Conservation (phyloP, 2,797 vertebrate species). For the Naso thynnoides region DNA sequence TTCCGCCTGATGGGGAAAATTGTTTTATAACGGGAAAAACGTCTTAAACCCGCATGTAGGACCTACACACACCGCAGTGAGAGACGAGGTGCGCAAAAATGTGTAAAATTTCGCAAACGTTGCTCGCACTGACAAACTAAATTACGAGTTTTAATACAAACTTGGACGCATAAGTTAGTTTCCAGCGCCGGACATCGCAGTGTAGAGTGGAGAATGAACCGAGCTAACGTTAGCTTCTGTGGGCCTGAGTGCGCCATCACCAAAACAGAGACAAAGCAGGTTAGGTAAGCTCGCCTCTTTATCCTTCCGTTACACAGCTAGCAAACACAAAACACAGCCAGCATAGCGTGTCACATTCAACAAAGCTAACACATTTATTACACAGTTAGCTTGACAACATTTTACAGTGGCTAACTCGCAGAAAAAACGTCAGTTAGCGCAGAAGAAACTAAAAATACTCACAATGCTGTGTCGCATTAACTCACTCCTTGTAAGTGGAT, state of each 20-base stretch:
- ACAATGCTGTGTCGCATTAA: conserved; percentile 74
- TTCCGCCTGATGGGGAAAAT: conserved; percentile 9
- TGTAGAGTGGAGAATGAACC: conserved; percentile 13
- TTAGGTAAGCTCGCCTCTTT: conserved; percentile 68
- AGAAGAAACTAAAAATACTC: conserved; percentile 51
- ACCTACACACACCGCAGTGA: background rate
- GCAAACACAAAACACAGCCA: background rate
- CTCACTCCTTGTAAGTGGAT: conserved; percentile 47
- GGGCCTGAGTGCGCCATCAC: conserved; percentile 84
- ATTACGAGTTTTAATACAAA: rapidly evolving
- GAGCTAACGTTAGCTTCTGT: conserved; percentile 65
- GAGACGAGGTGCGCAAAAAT: background rate
- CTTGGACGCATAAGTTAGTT: rapidly evolving
- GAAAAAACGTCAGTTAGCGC: background rate
- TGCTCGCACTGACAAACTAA: background rate
- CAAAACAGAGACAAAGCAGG: conserved; percentile 76
- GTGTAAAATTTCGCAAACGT: background rate
- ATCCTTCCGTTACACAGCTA: conserved; percentile 5
- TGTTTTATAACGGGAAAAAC: conserved; percentile 16
- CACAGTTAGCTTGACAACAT: rapidly evolving
- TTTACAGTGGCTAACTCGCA: background rate
- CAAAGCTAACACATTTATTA: background rate
- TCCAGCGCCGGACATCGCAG: background rate
- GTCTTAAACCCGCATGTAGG: background rate
- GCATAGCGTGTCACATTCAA: background rate